Evolutionary conservation across 2,888 invertebrate genomes (phyloP).

Genomic region (Neelides folsomi): DNA sequence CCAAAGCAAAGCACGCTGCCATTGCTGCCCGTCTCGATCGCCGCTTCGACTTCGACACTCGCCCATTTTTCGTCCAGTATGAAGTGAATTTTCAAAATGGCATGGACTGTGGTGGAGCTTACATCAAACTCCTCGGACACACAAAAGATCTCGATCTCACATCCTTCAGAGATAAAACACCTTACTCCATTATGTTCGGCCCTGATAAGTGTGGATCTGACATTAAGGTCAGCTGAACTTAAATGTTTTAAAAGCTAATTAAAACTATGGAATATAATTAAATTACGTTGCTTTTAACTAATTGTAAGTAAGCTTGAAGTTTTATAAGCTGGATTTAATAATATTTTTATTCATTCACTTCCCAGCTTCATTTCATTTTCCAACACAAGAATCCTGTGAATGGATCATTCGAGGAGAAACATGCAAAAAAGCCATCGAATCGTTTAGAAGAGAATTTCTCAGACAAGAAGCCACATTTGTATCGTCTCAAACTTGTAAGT

Average conservation of each 20-base stretch:
- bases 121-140: slow-evolving; percentile 77
- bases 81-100: slow-evolving; percentile 88
- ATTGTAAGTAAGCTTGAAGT: background rate
- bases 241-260: background rate
- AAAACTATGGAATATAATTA: background rate
- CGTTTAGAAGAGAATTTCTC: slow-evolving; percentile 73
- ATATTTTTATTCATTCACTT: slow-evolving; percentile 18
- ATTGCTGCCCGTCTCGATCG: slow-evolving; percentile 63
- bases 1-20: slow-evolving; percentile 93
- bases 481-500: slow-evolving; percentile 47
- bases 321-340: background rate
- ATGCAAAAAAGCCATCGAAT: slow-evolving; percentile 78
- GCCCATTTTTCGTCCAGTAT: slow-evolving; percentile 79
- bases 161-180: slow-evolving; percentile 84
- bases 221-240: slow-evolving; percentile 53
- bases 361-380: slow-evolving; percentile 70
- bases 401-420: slow-evolving; percentile 81
- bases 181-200: slow-evolving; percentile 99
- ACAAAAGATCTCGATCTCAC: slow-evolving; percentile 54
- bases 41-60: slow-evolving; percentile 68
- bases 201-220: slow-evolving; percentile 98
- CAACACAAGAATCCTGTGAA: slow-evolving; percentile 87
- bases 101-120: slow-evolving; percentile 97
- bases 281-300: background rate
- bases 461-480: slow-evolving; percentile 84